Evolutionary conservation across 1,140 invertebrate genomes (phyloP), one percentile per base, ranked within the genome.

Genomic region (Hyposmocoma kahamanoa): DNA sequence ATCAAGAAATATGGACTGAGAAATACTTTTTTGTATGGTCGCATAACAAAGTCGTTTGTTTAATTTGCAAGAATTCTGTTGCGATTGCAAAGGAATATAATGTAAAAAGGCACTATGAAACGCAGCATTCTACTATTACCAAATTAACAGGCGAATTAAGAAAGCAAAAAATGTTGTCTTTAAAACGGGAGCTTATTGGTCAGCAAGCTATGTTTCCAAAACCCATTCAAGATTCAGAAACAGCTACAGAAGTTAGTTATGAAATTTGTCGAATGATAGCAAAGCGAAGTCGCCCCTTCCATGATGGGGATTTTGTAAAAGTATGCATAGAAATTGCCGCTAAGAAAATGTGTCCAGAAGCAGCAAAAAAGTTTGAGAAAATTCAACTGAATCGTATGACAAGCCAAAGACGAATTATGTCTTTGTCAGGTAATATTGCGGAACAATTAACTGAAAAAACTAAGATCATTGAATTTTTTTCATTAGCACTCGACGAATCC

Each of bases 211-310:
- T 34, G 30, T 34, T 34, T 34, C 10, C 5, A 34, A 34, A 34
- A 34, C 30, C 30, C 30, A 34, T 34, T 34, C 30, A 34, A 34
- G 30, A 34, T 34, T 4, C 30, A 34, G 30, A 34, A 34, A 9
- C 30, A 9, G 30, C 30, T 34, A 34, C 30, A 34, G 30, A 34
- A 34, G 30, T 34, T 34, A 34, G n/a, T n/a, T n/a, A n/a, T n/a
- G n/a, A n/a, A n/a, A n/a, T n/a, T n/a, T n/a, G n/a, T n/a, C n/a
- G n/a, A n/a, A n/a, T n/a, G n/a, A n/a, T n/a, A n/a, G n/a, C n/a
- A n/a, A n/a, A n/a, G n/a, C n/a, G n/a, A n/a, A n/a, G n/a, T n/a
- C n/a, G n/a, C n/a, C n/a, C n/a, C n/a, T n/a, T n/a, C n/a, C n/a
- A n/a, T n/a, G n/a, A n/a, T n/a, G n/a, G n/a, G n/a, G n/a, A n/a